phyloP scores from a whole-genome alignment of 2,113 vertebrate genomes.

The Calypte anna region DNA sequence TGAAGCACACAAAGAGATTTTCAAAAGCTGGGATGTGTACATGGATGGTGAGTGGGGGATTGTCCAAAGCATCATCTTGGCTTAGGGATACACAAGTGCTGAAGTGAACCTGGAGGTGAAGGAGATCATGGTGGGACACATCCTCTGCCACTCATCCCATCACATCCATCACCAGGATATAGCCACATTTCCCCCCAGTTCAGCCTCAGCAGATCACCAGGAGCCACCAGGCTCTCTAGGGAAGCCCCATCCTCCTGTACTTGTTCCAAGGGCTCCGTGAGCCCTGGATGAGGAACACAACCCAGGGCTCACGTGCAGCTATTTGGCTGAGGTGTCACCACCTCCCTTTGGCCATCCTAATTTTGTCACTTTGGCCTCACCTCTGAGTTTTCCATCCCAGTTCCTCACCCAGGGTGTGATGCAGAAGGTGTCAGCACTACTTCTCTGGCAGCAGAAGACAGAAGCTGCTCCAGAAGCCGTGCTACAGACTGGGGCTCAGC shows the following conservation, averaged over 20 bases:
- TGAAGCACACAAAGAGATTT: not conserved
- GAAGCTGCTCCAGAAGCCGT: not conserved
- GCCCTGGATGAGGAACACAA: not conserved
- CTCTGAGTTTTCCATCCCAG: not conserved
- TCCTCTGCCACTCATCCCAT: not conserved
- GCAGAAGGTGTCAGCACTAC: not conserved
- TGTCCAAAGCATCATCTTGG: not conserved
- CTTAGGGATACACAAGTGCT: not conserved
- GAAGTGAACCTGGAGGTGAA: not conserved
- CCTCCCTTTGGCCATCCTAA: not conserved
- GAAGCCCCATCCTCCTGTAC: not conserved
- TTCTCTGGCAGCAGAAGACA: not conserved
- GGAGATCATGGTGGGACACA: not conserved
- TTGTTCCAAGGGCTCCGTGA: not conserved
- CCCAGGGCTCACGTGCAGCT: not conserved
- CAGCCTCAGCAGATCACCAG: not conserved
- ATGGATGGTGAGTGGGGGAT: not conserved
- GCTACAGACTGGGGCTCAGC: not conserved
- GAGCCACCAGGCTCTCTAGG: not conserved
- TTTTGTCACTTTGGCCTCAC: not conserved
- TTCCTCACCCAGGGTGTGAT: fast-evolving
- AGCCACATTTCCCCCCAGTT: not conserved
- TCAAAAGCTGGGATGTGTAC: not conserved
- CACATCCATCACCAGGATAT: not conserved
- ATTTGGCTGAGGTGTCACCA: not conserved